Evolutionary conservation across 2,113 vertebrate species (phyloP).

Genomic region (Syngnathus scovelli): DNA sequence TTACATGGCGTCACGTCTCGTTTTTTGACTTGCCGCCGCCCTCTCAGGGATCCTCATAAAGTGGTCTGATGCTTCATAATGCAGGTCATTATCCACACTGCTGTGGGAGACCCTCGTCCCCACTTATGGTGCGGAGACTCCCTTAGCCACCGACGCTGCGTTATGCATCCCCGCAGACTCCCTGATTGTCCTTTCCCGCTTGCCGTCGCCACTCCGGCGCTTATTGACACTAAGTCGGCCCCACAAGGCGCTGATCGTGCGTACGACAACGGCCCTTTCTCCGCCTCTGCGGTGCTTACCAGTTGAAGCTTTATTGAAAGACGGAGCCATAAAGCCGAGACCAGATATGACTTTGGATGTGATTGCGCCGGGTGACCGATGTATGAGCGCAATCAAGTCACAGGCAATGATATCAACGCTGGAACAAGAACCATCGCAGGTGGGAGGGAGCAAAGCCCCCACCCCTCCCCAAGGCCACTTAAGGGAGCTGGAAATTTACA

Average conservation of each 20-base stretch:
- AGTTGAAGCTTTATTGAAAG: conserved; percentile 53
- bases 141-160: conserved; percentile 38
- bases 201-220: conserved; percentile 42
- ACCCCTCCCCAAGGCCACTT: conserved; percentile 9
- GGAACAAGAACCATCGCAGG: conserved; percentile 39
- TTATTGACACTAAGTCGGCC: conserved; percentile 68
- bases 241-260: conserved; percentile 62
- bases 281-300: conserved; percentile 57
- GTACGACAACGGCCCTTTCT: conserved; percentile 51
- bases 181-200: conserved; percentile 63
- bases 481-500: neutral
- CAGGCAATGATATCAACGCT: conserved; percentile 46
- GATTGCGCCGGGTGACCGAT: conserved; percentile 53
- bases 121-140: conserved; percentile 53
- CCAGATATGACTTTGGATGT: conserved; percentile 49
- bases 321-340: conserved; percentile 54
- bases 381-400: conserved; percentile 57
- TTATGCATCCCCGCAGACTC: conserved; percentile 61
- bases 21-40: conserved; percentile 45
- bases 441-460: conserved; percentile 14
- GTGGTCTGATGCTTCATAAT: conserved; percentile 70
- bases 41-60: conserved; percentile 65
- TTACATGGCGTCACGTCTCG: conserved; percentile 53
- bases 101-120: conserved; percentile 57
- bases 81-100: conserved; percentile 69